These are phyloP conservation scores for Lathronympha strigana DNA, from an alignment of 2,888 invertebrate species.

Conservation along the genomic window DNA sequence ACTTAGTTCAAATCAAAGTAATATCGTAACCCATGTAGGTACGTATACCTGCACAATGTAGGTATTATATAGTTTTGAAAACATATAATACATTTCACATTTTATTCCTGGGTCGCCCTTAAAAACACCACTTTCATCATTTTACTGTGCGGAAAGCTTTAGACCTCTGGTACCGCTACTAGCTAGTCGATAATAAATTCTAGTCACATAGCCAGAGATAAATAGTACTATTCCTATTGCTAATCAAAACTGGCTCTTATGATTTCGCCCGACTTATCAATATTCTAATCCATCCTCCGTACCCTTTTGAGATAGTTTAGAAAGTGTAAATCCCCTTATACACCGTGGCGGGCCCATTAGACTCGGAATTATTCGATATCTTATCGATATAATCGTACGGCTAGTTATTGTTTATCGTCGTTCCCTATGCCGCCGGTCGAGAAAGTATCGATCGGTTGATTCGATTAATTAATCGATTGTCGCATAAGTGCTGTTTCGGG, in stretches of 20 bases:
- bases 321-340: conserved; percentile 80
- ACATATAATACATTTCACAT: too few species aligned
- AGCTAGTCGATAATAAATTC: conserved; percentile 37
- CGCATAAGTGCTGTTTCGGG: conserved; percentile 38
- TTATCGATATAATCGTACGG: conserved; percentile 78
- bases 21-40: too few species aligned
- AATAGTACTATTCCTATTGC: conserved; percentile 31
- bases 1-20: too few species aligned
- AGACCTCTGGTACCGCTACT: conserved; percentile 8
- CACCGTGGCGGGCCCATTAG: conserved; percentile 77
- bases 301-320: conserved; percentile 74
- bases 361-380: conserved; percentile 75
- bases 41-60: too few species aligned
- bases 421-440: conserved; percentile 61
- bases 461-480: conserved; percentile 42
- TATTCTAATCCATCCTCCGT: conserved; percentile 75
- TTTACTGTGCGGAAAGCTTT: conserved; percentile 15
- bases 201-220: conserved; percentile 30
- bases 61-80: too few species aligned
- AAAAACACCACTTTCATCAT: neutral
- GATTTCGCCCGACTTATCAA: conserved; percentile 59
- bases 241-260: conserved; percentile 39
- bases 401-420: conserved; percentile 81
- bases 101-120: neutral
- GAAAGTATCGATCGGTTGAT: conserved; percentile 63